Percentiles rank a stretch among this genome's conserved stretches.
Evolutionary conservation across 2,797 vertebrate species (phyloP).

Genomic region (Liparis tanakae): DNA sequence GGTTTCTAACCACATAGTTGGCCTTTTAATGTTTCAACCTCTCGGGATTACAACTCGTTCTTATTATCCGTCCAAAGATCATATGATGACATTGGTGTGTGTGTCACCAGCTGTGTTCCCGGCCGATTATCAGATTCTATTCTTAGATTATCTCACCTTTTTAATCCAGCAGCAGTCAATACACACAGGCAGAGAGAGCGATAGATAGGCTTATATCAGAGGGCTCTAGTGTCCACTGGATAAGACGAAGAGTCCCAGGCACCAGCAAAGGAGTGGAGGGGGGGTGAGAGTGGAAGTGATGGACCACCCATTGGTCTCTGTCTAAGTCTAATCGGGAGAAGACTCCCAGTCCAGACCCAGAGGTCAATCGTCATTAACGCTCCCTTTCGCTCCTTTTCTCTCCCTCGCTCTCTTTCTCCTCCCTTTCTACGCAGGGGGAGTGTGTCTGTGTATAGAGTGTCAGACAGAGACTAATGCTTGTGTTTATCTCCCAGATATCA

Average conservation of each 20-base stretch:
- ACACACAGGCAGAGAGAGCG: constrained; percentile 15
- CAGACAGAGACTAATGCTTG: constrained; percentile 78
- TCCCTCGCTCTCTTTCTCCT: constrained; percentile 55
- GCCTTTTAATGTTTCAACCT: not conserved
- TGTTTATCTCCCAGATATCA: constrained; percentile 77
- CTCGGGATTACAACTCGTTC: not conserved
- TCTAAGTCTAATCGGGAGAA: constrained; percentile 70
- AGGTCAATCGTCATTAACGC: constrained; percentile 77
- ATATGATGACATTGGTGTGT: constrained; percentile 31
- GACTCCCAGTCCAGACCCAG: constrained; percentile 65
- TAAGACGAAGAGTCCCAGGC: constrained; percentile 29
- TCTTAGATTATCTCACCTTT: constrained; percentile 75
- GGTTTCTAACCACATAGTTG: not conserved
- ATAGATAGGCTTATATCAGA: constrained; percentile 55
- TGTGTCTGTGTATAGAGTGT: constrained; percentile 69
- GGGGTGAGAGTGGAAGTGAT: constrained; percentile 46
- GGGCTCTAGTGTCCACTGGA: constrained; percentile 39
- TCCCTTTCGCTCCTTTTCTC: constrained; percentile 59
- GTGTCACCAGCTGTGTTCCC: constrained; percentile 54
- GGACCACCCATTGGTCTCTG: constrained; percentile 75
- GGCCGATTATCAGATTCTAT: constrained; percentile 72
- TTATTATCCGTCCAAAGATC: constrained; percentile 18
- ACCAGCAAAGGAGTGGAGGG: constrained; percentile 8
- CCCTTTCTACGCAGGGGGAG: constrained; percentile 29
- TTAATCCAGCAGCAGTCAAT: constrained; percentile 69